Percentiles rank a stretch among this genome's conserved stretches.
These are phyloP conservation scores for Sceloporus undulatus DNA, from an alignment of 2,113 vertebrate species.

Conservation along the genomic window DNA sequence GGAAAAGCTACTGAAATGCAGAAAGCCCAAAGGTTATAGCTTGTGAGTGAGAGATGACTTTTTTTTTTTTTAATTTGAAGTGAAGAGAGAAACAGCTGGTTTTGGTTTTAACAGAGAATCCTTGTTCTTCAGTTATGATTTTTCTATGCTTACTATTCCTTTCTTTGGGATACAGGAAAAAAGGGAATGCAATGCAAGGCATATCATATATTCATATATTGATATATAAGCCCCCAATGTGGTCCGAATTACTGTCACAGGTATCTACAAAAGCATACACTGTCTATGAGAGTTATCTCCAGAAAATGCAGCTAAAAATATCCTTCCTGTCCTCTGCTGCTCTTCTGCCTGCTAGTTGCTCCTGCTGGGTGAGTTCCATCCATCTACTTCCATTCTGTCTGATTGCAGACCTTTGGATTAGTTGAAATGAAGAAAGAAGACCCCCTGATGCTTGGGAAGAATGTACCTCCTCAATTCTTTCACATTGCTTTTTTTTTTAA, in stretches of 20 bases:
- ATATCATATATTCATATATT: background rate
- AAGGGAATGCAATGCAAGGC: too few species aligned
- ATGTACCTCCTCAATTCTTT: too few species aligned
- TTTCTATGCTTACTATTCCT: background rate
- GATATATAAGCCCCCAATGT: background rate
- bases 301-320: background rate
- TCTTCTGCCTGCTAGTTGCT: background rate
- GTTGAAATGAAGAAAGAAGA: slow-evolving; percentile 1
- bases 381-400: background rate
- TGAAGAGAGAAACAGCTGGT: background rate
- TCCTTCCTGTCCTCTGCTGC: too few species aligned
- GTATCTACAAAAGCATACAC: too few species aligned
- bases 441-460: background rate
- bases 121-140: background rate
- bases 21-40: background rate
- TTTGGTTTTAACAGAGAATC: background rate
- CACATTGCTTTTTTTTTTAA: too few species aligned
- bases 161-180: background rate
- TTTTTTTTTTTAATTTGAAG: background rate
- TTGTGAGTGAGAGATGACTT: background rate
- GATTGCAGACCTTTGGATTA: background rate
- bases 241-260: background rate
- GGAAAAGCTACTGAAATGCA: slow-evolving; percentile 24
- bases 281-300: background rate
- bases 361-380: background rate